A percentile compares a stretch with the other conserved stretches of the same genome.
Conservation (phyloP, 2,888 invertebrate species). For the Phalangium opilio region DNA sequence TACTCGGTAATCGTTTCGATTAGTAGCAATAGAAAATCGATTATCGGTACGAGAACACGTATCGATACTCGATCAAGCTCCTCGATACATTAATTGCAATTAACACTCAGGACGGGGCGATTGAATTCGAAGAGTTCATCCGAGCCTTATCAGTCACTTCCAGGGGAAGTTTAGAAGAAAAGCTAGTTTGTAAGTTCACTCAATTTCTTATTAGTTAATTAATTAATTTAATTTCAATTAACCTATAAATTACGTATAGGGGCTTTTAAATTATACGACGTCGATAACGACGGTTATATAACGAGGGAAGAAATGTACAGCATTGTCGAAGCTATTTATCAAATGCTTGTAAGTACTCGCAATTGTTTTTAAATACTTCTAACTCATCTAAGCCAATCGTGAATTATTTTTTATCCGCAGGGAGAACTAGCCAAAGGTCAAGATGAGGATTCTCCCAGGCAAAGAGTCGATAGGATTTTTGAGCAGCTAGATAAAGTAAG, state of each 20-base stretch:
- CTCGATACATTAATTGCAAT: no score
- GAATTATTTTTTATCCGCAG: no score
- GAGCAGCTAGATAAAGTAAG: conserved; percentile 82
- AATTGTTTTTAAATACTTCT: no score
- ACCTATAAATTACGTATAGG: conserved; percentile 25
- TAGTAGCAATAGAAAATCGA: no score
- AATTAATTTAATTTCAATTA: no score
- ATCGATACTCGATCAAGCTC: no score
- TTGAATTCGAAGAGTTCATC: conserved; percentile 98
- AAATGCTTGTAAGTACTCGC: conserved; percentile 29
- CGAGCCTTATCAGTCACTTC: conserved; percentile 95
- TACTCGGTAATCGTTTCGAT: no score
- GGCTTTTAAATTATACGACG: conserved; percentile 36
- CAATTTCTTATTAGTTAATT: no score
- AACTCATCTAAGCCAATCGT: no score
- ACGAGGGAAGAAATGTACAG: conserved; percentile 34
- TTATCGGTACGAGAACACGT: no score
- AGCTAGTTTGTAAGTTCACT: conserved; percentile 95
- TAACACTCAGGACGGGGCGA: conserved; percentile 97
- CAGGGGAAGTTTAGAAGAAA: conserved; percentile 92
- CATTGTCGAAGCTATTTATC: conserved; percentile 37
- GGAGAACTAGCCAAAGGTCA: conserved; percentile 31
- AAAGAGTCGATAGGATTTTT: conserved; percentile 95
- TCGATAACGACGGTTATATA: conserved; percentile 35
- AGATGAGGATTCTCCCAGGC: conserved; percentile 42